Base-by-base conservation (phyloP, 2,888 invertebrate species). In the Trichopoda pennipes region DNA sequence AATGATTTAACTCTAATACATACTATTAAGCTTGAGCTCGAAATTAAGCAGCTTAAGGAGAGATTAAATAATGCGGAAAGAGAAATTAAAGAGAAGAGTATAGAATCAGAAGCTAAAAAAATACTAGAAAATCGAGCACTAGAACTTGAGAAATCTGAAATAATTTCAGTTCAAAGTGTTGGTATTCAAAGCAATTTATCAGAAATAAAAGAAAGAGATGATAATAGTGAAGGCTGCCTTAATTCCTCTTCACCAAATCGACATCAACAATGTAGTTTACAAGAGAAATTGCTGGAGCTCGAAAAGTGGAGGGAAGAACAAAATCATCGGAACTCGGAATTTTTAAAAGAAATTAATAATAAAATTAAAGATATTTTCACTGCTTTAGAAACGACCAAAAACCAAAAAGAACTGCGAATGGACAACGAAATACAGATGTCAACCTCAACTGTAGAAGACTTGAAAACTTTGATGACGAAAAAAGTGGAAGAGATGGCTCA, bases 21-120 rank as follows among this genome's bases (percentile, higher is more conserved):
- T 87, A 94, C 94, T 2, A 93, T 93, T 53, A 94, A 94, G 88
- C 89, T 95, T 76, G 93, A 94, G 73, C 90, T 93, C 56, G 94
- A 94, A 88, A 93, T 94, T 49, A 94, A 94, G 86, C 92, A 93
- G 47, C 87, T 94, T 10, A 94, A 94, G 86, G 94, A 94, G 84
- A 91, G 93, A 23, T 87, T 94, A 1, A 94, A 94, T 87, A 91
- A 91, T 56, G 93, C 94, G 0, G 94, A 94, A 85, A 92, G 92
- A 79, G 91, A 92, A 10, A 92, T 94, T 69, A 90, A 87, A 69
- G 87, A 89, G 19, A 86, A 88, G 23, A 86, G 76, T 44, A 23
- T 58, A 0, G 80, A 77, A 32, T 12, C 51, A 0, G 53, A 17
- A 1, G 75, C 69, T 2, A 85, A 42, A 49, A n/a, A 49, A 0